A percentile compares a stretch with the other conserved stretches of the same genome.
phyloP scores from a whole-genome alignment of 2,113 vertebrate species.

The Syngnathus floridae region DNA sequence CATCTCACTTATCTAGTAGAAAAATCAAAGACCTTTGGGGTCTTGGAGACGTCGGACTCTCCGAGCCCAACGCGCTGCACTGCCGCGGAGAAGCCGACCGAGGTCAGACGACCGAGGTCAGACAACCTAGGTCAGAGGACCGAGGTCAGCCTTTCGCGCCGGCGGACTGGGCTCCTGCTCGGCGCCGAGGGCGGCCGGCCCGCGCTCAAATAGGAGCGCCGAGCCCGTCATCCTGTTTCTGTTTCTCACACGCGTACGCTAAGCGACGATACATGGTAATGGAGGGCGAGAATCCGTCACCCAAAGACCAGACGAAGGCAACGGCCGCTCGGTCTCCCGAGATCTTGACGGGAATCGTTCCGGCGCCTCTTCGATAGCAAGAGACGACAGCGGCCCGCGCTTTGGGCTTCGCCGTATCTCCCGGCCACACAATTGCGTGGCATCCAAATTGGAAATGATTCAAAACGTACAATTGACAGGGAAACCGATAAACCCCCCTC shows the following conservation, averaged over 20 bases:
- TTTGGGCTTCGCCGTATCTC: slow-evolving; percentile 29
- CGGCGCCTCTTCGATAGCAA: slow-evolving; percentile 48
- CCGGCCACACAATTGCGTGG: background rate
- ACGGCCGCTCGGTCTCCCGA: no score
- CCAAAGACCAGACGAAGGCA: slow-evolving; percentile 34
- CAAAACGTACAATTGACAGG: slow-evolving; percentile 73
- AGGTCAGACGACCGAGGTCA: no score
- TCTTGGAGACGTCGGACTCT: no score
- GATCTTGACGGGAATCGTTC: slow-evolving; percentile 14
- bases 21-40: no score
- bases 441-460: slow-evolving; percentile 72
- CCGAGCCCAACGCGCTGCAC: no score
- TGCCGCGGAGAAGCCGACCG: no score
- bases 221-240: slow-evolving; percentile 39
- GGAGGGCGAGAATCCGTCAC: slow-evolving; percentile 20
- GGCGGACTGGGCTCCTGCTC: no score
- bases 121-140: no score
- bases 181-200: slow-evolving; percentile 30
- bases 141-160: no score
- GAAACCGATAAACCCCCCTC: slow-evolving; percentile 61
- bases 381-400: slow-evolving; percentile 50
- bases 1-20: no score
- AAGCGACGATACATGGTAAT: slow-evolving; percentile 21
- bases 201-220: slow-evolving; percentile 29
- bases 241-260: slow-evolving; percentile 20